Evolutionary conservation across 2,797 vertebrate genomes (phyloP).

Genomic region (Poecile montanus): DNA sequence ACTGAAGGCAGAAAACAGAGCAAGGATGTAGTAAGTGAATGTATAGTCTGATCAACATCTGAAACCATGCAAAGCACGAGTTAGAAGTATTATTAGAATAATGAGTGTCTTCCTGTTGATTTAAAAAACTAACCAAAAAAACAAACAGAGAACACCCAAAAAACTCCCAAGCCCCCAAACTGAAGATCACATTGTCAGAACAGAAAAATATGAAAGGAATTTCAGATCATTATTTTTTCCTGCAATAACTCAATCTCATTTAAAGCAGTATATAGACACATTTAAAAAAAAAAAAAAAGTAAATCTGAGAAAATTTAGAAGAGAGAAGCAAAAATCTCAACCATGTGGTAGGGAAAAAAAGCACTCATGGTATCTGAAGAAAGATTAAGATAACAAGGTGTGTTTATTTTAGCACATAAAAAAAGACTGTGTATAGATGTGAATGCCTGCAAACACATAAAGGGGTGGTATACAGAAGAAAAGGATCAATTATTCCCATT

Average conservation of each 20-base stretch:
- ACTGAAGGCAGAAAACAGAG: background rate
- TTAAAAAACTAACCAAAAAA: background rate
- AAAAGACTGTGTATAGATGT: background rate
- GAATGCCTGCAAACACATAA: background rate
- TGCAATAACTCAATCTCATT: background rate
- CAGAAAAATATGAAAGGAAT: background rate
- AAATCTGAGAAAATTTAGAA: background rate
- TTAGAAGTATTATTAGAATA: background rate
- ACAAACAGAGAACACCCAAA: rapidly evolving
- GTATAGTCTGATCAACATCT: background rate
- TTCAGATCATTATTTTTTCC: background rate
- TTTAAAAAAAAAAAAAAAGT: background rate
- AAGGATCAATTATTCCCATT: slow-evolving; percentile 46
- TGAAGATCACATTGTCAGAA: background rate
- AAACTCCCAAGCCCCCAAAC: background rate
- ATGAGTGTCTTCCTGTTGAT: background rate
- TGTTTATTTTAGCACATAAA: background rate
- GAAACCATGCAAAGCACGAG: rapidly evolving
- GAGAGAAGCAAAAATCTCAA: background rate
- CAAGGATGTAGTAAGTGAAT: background rate
- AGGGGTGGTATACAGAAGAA: background rate
- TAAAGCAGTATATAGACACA: background rate
- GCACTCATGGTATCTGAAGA: background rate
- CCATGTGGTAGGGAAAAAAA: rapidly evolving
- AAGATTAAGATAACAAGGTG: background rate